Evolutionary conservation across 1,140 invertebrate species (phyloP), one percentile per base, ranked within the genome.

Genomic region (Diorhabda elongata): DNA sequence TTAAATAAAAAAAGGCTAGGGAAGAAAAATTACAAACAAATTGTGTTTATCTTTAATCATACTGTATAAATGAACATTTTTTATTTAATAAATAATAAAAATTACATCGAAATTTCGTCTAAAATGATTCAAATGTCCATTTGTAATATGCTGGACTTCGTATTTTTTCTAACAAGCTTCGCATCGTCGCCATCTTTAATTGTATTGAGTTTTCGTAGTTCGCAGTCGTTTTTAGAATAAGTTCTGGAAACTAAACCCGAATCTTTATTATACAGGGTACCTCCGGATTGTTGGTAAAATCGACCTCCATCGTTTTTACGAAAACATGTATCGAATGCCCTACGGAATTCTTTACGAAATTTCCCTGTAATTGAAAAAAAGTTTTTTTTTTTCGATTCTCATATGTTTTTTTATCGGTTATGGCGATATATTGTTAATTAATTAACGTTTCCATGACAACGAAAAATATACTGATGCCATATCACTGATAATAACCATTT

Each of bases 311-410:
- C 42, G 26, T 26, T 26, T 26, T 8, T 44, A 4, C 61, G 67
- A 44, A 65, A 71, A 66, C 75, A 76, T 44, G 74, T 67, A 62
- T 69, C 74, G 65, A 76, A 76, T 41, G 72, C 71, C 44, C 73
- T 68, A 47, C 71, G 72, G 64, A 76, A 76, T 62, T 76, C 75
- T 62, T 73, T 73, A 8, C 75, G 73, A 62, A 76, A 76, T 71
- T 76, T 76, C 44, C 75, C 75, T 76, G 69, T 8, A 73, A 73
- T 47, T 70, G 26, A 26, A 26, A 26, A 26, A 26, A 26, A 26
- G 11, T 11, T 11, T 11, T 26, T 26, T 26, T 26, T 26, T 26
- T 26, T 26, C 26, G 26, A 26, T 26, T 26, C 26, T 26, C 26
- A 26, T 26, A 26, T 26, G 26, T 26, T 26, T 26, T 26, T 26